phyloP scores from a whole-genome alignment of 2,888 invertebrate species.

The Tanypteryx hageni region DNA sequence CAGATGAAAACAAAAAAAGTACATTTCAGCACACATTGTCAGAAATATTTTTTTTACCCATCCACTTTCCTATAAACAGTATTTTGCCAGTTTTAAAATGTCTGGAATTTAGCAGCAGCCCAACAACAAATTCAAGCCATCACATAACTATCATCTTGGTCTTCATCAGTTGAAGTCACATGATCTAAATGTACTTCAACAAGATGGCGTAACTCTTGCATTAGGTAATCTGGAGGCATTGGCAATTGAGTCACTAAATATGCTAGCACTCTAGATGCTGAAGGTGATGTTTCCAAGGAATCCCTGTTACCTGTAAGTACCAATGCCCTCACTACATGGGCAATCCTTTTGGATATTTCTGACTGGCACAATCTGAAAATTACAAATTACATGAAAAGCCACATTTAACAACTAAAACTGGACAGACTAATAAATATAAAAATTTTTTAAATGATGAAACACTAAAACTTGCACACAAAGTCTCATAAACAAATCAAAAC shows the following conservation, averaged over 20 bases:
- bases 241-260: slow-evolving; percentile 77
- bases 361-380: slow-evolving; percentile 77
- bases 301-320: slow-evolving; percentile 38
- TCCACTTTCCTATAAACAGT: background rate
- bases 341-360: slow-evolving; percentile 79
- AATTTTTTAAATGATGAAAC: background rate
- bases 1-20: background rate
- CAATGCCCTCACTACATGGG: slow-evolving; percentile 76
- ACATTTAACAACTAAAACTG: background rate
- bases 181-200: slow-evolving; percentile 71
- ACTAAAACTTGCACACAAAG: background rate
- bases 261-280: slow-evolving; percentile 73
- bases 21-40: background rate
- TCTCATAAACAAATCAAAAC: background rate
- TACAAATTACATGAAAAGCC: background rate
- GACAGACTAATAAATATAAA: background rate
- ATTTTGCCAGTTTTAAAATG: background rate
- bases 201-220: slow-evolving; percentile 76
- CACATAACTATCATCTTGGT: background rate
- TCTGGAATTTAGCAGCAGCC: background rate
- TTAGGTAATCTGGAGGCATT: slow-evolving; percentile 79
- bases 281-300: slow-evolving; percentile 12
- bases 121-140: background rate
- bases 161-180: slow-evolving; percentile 36
- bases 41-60: background rate